Evolutionary conservation across 53 echinoderm and acorn worm genomes (phyloP).

Genomic region (Crossaster papposus): DNA sequence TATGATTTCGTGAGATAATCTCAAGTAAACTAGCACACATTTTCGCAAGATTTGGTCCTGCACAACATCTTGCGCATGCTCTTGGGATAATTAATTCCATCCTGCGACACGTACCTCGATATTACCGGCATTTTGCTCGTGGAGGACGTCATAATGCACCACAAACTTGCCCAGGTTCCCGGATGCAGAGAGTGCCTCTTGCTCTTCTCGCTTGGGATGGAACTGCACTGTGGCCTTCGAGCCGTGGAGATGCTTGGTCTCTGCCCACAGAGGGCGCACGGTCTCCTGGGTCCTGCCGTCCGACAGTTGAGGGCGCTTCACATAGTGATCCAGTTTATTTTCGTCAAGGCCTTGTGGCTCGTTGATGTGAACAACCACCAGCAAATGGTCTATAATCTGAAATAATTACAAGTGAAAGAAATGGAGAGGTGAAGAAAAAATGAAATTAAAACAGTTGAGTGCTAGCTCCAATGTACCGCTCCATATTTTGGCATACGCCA

Average conservation of each 20-base stretch:
- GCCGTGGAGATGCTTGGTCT: neutral
- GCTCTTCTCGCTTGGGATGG: constrained; percentile 44
- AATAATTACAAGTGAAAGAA: no score
- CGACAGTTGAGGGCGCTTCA: neutral
- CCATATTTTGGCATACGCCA: no score
- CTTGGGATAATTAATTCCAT: neutral
- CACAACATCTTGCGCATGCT: neutral
- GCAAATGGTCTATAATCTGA: constrained; percentile 58
- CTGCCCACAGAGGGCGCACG: constrained; percentile 22
- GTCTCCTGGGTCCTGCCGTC: neutral
- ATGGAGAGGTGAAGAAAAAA: no score
- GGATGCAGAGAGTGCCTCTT: constrained; percentile 21
- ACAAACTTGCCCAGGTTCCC: constrained; percentile 72
- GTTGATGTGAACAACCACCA: constrained; percentile 55
- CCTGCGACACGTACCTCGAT: constrained; percentile 48
- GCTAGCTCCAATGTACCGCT: no score
- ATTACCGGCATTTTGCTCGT: constrained; percentile 54
- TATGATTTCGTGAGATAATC: no score
- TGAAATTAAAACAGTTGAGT: no score
- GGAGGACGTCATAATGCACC: constrained; percentile 68
- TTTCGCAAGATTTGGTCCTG: no score
- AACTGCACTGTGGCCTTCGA: constrained; percentile 47
- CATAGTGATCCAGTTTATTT: neutral
- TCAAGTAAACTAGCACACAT: no score
- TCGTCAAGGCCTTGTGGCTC: constrained; percentile 65